phyloP scores from a whole-genome alignment of 2,888 invertebrate species.

The Drosophila yooni region DNA sequence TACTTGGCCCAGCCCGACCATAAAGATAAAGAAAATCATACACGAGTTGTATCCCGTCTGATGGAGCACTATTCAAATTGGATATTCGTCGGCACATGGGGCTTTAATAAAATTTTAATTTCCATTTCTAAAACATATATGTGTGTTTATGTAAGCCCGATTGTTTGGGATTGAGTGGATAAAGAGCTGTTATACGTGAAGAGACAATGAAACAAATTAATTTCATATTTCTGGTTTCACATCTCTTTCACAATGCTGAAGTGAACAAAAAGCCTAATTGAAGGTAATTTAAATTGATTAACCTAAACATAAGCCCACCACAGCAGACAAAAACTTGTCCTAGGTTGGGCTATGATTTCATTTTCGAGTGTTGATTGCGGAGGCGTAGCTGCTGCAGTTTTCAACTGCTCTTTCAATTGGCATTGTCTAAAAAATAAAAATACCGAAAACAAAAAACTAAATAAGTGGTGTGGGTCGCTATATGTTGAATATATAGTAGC shows the following conservation, averaged over 20 bases:
- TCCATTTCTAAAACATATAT: constrained; percentile 36
- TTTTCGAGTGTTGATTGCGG: constrained; percentile 42
- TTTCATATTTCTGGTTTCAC: constrained; percentile 41
- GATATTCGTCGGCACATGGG: constrained; percentile 29
- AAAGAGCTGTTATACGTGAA: constrained; percentile 24
- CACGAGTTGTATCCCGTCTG: constrained; percentile 42
- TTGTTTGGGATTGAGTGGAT: constrained; percentile 44
- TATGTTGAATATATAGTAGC: constrained; percentile 71
- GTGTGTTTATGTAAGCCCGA: constrained; percentile 41
- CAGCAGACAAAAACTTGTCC: constrained; percentile 49
- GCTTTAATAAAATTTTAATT: constrained; percentile 42
- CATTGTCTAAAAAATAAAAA: constrained; percentile 60
- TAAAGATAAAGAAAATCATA: constrained; percentile 54
- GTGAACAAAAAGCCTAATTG: constrained; percentile 75
- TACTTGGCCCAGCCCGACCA: constrained; percentile 39
- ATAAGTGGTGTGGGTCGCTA: constrained; percentile 55
- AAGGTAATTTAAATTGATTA: constrained; percentile 80
- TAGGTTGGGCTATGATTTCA: constrained; percentile 46
- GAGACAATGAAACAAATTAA: constrained; percentile 52
- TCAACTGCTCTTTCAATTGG: constrained; percentile 61
- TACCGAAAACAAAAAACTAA: constrained; percentile 15
- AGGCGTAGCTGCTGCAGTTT: constrained; percentile 69
- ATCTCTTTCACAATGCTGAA: constrained; percentile 46
- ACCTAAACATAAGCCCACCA: constrained; percentile 60
- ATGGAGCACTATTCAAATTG: constrained; percentile 50